These are phyloP conservation scores for Lysiphlebus fabarum DNA, from an alignment of 1,140 invertebrate genomes.

Conservation along the genomic window DNA sequence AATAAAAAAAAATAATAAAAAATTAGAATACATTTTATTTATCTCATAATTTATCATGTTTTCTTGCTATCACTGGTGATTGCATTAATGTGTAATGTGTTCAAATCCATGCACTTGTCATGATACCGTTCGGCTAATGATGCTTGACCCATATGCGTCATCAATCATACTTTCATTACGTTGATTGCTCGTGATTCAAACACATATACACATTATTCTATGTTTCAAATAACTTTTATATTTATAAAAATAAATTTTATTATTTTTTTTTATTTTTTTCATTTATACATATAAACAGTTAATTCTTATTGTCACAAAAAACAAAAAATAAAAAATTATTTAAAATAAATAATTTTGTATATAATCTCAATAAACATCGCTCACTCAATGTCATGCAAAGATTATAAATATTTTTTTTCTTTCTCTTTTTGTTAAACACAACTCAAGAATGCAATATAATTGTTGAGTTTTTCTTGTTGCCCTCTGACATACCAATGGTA, in stretches of 20 bases:
- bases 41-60: constrained; percentile 7
- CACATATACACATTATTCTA: constrained; percentile 39
- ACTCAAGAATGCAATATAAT: constrained; percentile 32
- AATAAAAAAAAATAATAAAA: not conserved
- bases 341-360: constrained; percentile 25
- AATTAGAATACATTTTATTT: constrained; percentile 1
- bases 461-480: constrained; percentile 41
- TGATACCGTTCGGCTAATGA: constrained; percentile 38
- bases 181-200: constrained; percentile 41
- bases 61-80: constrained; percentile 19
- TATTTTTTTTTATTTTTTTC: not conserved
- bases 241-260: constrained; percentile 9
- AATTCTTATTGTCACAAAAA: too few species aligned
- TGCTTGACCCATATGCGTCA: constrained; percentile 41
- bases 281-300: not conserved
- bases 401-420: constrained; percentile 4
- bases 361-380: constrained; percentile 50
- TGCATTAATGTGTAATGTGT: constrained; percentile 27
- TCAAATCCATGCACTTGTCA: constrained; percentile 15
- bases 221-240: constrained; percentile 23
- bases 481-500: constrained; percentile 30
- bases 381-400: constrained; percentile 31
- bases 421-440: constrained; percentile 1
- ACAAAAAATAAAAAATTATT: constrained; percentile 1
- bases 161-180: constrained; percentile 58